Percentiles rank a stretch among this genome's conserved stretches.
phyloP scores from a whole-genome alignment of 2,113 vertebrate species.

The Haemorhous mexicanus region DNA sequence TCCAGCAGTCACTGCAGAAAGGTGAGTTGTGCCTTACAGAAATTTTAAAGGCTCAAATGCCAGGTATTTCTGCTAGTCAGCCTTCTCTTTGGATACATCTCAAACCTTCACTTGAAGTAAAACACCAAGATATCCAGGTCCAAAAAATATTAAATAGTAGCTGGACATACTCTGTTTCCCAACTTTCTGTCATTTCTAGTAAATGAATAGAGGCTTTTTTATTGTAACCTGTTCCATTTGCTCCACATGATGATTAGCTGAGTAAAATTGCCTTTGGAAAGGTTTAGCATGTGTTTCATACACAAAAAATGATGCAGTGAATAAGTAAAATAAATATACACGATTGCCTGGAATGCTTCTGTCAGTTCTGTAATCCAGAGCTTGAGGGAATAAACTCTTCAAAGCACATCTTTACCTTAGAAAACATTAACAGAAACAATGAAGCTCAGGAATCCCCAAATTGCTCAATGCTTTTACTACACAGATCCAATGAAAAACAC shows the following conservation, averaged over 20 bases:
- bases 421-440: background rate
- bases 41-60: background rate
- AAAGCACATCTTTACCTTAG: slow-evolving; percentile 34
- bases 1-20: background rate
- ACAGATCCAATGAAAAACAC: background rate
- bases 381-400: slow-evolving; percentile 14
- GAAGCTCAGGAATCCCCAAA: background rate
- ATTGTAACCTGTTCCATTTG: slow-evolving; percentile 5
- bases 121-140: background rate
- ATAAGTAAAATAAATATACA: slow-evolving; percentile 31
- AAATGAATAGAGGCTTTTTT: background rate
- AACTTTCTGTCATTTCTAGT: background rate
- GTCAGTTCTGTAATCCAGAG: background rate
- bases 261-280: slow-evolving; percentile 23
- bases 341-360: slow-evolving; percentile 21
- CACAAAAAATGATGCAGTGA: background rate
- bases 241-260: background rate
- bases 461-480: background rate
- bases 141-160: background rate
- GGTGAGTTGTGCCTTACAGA: background rate
- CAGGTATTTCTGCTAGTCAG: background rate
- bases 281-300: slow-evolving; percentile 20
- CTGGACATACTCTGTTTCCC: background rate
- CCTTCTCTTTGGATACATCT: background rate
- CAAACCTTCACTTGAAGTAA: background rate